phyloP scores from a whole-genome alignment of 2,888 invertebrate species.

The Drymonia ruficornis region DNA sequence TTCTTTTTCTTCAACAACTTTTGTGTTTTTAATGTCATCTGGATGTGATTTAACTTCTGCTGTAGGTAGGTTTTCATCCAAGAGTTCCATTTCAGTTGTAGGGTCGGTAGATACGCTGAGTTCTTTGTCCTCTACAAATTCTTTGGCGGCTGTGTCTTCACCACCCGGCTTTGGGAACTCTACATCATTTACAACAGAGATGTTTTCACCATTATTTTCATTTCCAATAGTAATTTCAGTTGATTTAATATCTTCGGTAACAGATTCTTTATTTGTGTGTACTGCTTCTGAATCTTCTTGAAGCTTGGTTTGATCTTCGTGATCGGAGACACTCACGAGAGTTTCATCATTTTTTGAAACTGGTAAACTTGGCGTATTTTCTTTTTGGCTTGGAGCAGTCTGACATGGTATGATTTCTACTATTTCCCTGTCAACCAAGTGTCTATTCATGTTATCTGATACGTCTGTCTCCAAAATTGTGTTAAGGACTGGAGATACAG shows the following conservation, averaged over 20 bases:
- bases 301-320: not conserved
- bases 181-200: constrained; percentile 11
- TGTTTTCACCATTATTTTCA: not conserved
- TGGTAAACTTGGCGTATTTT: not conserved
- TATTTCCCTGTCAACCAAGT: not conserved
- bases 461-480: not conserved
- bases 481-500: not conserved
- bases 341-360: not conserved
- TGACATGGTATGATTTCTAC: not conserved
- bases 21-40: not conserved
- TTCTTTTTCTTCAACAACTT: not conserved
- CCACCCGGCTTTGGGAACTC: not conserved
- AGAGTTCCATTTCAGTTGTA: not conserved
- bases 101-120: not conserved
- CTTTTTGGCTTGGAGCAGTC: not conserved
- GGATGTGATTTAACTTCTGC: not conserved
- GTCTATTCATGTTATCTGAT: not conserved
- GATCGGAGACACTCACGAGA: not conserved
- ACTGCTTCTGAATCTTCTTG: constrained; percentile 6
- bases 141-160: not conserved
- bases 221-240: constrained; percentile 5
- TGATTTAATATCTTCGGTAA: not conserved
- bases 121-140: not conserved
- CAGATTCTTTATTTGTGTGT: not conserved
- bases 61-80: not conserved